Evolutionary conservation across 2,888 invertebrate genomes (phyloP).

Genomic region (Volucella zonaria): DNA sequence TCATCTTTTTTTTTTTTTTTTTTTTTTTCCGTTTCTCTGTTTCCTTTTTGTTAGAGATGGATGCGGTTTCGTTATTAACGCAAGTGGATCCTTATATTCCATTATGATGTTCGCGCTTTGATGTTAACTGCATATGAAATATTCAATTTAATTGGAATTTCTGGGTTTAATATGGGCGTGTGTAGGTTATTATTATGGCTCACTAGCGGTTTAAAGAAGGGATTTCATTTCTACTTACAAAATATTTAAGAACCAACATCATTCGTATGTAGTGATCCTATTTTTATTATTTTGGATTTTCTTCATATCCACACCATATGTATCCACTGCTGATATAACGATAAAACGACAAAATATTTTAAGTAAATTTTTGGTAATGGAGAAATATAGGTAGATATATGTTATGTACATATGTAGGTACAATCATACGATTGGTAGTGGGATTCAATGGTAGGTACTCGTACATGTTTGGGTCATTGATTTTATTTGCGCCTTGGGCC

Average conservation of each 20-base stretch:
- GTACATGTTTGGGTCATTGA: conserved; percentile 56
- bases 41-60: conserved; percentile 44
- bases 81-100: conserved; percentile 60
- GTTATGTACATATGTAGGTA: too few species aligned
- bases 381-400: not conserved
- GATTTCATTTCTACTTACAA: conserved; percentile 38
- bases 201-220: conserved; percentile 46
- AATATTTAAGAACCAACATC: conserved; percentile 34
- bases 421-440: conserved; percentile 2
- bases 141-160: conserved; percentile 81
- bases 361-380: conserved; percentile 23
- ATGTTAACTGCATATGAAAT: conserved; percentile 73
- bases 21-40: conserved; percentile 53
- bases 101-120: conserved; percentile 66
- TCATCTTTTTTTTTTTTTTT: conserved; percentile 57
- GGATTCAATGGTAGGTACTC: not conserved
- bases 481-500: conserved; percentile 69
- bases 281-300: conserved; percentile 27
- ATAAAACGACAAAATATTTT: conserved; percentile 37
- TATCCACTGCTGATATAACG: too few species aligned
- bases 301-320: too few species aligned
- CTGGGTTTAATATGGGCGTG: conserved; percentile 29
- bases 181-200: conserved; percentile 42
- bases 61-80: conserved; percentile 69
- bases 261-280: not conserved